Percentiles rank a stretch among this genome's conserved stretches.
Conservation (phyloP, 2,888 invertebrate species). For the Minunthozetes semirufus region DNA sequence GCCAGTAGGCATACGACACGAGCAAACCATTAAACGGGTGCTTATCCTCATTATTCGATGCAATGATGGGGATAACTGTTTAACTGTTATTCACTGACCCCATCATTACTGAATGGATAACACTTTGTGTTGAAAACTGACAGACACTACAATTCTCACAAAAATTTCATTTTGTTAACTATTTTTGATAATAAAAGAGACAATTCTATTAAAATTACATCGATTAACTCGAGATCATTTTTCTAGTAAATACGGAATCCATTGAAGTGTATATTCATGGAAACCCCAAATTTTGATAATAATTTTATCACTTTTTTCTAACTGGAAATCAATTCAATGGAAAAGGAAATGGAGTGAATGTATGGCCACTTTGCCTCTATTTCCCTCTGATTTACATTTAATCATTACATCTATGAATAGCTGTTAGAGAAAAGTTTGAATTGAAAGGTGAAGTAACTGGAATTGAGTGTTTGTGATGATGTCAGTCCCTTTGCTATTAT, state of each 20-base stretch:
- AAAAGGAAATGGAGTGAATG: too few relatives aligned
- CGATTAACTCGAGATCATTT: too few relatives aligned
- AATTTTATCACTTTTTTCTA: too few relatives aligned
- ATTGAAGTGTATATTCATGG: too few relatives aligned
- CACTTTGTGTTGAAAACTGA: neutral
- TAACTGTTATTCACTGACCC: neutral
- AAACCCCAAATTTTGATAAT: too few relatives aligned
- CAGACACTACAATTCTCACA: too few relatives aligned
- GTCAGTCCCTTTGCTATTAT: neutral
- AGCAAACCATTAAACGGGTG: neutral
- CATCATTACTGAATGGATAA: neutral
- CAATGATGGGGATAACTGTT: constrained; percentile 13
- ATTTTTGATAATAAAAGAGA: too few relatives aligned
- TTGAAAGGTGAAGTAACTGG: neutral
- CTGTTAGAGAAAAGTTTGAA: neutral
- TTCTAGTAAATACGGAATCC: too few relatives aligned
- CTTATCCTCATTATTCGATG: neutral
- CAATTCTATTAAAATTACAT: too few relatives aligned
- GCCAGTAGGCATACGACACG: neutral
- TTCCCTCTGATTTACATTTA: neutral
- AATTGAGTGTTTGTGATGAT: neutral
- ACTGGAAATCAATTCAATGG: too few relatives aligned
- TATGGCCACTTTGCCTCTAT: neutral
- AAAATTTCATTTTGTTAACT: too few relatives aligned
- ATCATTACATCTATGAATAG: neutral